These are phyloP conservation scores for Chaunax sp. DNA, from an alignment of 2,797 vertebrate species.

Conservation along the genomic window DNA sequence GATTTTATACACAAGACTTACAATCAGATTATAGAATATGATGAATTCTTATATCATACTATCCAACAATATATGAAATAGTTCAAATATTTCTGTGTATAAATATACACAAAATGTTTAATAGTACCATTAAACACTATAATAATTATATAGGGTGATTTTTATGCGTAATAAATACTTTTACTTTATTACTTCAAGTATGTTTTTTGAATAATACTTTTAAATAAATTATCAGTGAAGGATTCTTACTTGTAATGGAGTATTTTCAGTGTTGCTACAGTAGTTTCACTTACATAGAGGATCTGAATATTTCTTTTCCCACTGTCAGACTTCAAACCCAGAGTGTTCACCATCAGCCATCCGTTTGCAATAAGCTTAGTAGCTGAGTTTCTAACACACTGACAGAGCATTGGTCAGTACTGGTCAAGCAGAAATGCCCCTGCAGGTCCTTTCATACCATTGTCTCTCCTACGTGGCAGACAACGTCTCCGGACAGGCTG, in stretches of 20 bases:
- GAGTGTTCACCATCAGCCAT: constrained; percentile 4
- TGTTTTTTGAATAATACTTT: neutral
- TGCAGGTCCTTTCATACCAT: constrained; percentile 2
- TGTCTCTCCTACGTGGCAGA: constrained; percentile 15
- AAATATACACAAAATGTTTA: too few species aligned
- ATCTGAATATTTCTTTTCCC: neutral
- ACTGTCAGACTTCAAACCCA: constrained; percentile 3
- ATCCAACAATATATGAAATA: neutral
- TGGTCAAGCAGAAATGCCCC: constrained; percentile 18
- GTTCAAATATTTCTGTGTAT: too few species aligned
- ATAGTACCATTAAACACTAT: too few species aligned
- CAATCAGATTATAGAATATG: neutral
- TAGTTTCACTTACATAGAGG: neutral
- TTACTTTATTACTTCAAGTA: too few species aligned
- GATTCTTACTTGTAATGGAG: neutral
- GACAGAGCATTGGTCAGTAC: constrained; percentile 1
- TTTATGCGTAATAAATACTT: too few species aligned
- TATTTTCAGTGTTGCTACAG: neutral
- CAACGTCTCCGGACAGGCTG: constrained; percentile 11
- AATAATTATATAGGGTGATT: too few species aligned
- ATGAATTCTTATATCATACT: neutral
- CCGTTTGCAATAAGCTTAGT: neutral
- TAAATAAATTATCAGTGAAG: neutral
- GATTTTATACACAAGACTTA: neutral
- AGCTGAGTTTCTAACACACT: neutral